phyloP scores from a whole-genome alignment of 2,113 vertebrate genomes.

The Hymenochirus boettgeri region DNA sequence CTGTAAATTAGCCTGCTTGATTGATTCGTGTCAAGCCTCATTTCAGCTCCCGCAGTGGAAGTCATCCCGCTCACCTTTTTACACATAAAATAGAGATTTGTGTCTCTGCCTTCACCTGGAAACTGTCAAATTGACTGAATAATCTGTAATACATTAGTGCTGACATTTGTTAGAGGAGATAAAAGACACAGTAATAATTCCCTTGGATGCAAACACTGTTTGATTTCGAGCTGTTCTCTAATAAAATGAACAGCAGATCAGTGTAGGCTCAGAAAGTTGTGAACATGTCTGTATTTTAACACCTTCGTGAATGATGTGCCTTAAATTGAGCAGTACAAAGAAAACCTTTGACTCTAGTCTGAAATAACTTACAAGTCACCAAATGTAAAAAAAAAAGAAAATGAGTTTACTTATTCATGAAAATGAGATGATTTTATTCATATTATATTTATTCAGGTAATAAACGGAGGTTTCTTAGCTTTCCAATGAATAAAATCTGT shows the following conservation, averaged over 20 bases:
- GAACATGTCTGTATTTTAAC: neutral
- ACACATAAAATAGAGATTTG: conserved; percentile 76
- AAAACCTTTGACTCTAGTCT: neutral
- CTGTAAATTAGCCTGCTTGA: conserved; percentile 82
- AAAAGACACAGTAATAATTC: conserved; percentile 73
- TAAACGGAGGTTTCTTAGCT: too few relatives aligned
- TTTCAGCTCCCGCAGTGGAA: conserved; percentile 71
- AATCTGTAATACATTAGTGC: conserved; percentile 84
- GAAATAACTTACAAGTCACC: neutral
- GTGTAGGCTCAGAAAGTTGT: conserved; percentile 23
- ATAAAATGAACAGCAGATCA: conserved; percentile 58
- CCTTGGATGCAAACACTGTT: conserved; percentile 72
- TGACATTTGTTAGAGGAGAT: conserved; percentile 79
- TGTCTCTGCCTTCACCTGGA: conserved; percentile 80
- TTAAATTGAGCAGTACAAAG: neutral
- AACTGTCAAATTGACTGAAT: conserved; percentile 82
- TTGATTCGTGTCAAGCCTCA: conserved; percentile 82
- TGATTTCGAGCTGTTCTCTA: conserved; percentile 72
- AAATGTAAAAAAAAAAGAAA: too few relatives aligned
- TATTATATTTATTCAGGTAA: neutral
- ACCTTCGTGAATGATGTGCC: neutral
- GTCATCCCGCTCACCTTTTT: conserved; percentile 74
- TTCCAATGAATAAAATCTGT: too few relatives aligned
- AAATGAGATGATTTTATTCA: neutral
- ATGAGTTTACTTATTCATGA: too few relatives aligned